Evolutionary conservation across 2,888 invertebrate genomes (phyloP).

Genomic region (Liopterus haemorrhoidalis): DNA sequence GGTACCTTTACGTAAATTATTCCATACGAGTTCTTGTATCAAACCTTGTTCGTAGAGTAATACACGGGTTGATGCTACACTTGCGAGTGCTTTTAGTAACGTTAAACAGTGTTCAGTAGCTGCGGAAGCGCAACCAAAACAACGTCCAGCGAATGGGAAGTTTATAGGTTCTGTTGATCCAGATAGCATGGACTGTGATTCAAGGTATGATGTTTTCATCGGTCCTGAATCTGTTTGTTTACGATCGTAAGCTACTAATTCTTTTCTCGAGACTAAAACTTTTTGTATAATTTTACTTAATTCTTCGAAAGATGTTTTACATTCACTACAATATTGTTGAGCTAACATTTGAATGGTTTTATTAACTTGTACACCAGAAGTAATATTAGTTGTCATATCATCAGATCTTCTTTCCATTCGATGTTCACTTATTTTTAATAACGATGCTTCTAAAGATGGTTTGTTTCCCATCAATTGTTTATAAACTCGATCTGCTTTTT

Average conservation of each 20-base stretch:
- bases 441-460: constrained; percentile 76
- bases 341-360: constrained; percentile 89
- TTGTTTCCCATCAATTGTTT: constrained; percentile 85
- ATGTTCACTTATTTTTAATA: constrained; percentile 84
- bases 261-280: constrained; percentile 84
- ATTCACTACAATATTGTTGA: constrained; percentile 92
- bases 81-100: constrained; percentile 80
- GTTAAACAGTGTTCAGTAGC: constrained; percentile 93
- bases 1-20: constrained; percentile 82
- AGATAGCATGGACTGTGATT: constrained; percentile 19
- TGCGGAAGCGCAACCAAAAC: constrained; percentile 84
- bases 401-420: constrained; percentile 62
- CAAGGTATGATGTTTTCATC: constrained; percentile 24
- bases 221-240: constrained; percentile 62
- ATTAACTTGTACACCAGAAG: constrained; percentile 64
- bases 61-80: constrained; percentile 66
- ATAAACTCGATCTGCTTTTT: constrained; percentile 92
- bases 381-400: constrained; percentile 40
- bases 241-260: constrained; percentile 85
- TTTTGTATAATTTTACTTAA: constrained; percentile 84
- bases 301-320: constrained; percentile 91
- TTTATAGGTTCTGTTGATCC: constrained; percentile 39
- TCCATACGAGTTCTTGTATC: constrained; percentile 82
- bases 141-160: constrained; percentile 48
- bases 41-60: constrained; percentile 77